Base-by-base conservation (phyloP, 2,113 vertebrate species). In the Scomber scombrus region DNA sequence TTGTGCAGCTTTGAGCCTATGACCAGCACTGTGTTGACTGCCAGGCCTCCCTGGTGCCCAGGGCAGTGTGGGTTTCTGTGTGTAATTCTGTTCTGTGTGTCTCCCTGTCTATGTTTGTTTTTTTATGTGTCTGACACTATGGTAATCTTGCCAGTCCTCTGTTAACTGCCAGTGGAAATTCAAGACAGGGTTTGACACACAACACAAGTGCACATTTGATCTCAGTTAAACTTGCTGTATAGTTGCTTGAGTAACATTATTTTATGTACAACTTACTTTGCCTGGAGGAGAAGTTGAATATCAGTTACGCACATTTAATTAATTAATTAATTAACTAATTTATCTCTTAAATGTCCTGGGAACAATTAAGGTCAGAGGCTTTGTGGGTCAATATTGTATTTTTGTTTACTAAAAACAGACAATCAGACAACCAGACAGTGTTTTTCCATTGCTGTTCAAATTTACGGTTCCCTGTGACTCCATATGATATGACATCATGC, bases 31-130 rank as follows among this genome's bases (percentile, higher is more conserved):
- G 71, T 71, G 67, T 47, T 66, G 67, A 67, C 86, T 91, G 90
- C 83, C 90, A 88, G 87, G 91, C 86, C 91, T 88, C 73, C 56
- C 69, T 77, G 46, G 62, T 65, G 82, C 91, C 88, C 77, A 68
- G 23, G 86, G 90, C 88, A 54, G 7, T 84, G 72, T 58, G 64
- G 72, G 43, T 78, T 51, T 46, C 26, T 61, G 57, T 50, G 34
- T 67, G 45, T 62, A 7, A 14, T 63, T 31, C 78, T 58, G 77
- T 12, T 82, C 3, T 80, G 71, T 81, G 75, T 57, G 70, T 80
- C 55, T 86, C 52, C 21, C 68, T 82, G 78, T 81, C 67, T 87
- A 7, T 85, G 76, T 88, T 82, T 89, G 67, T 70, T 78, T 84
- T 73, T 84, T 78, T 50, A 68, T 81, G 50, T 82, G 82, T 88